These are phyloP conservation scores for Lucilia sericata DNA, from an alignment of 1,140 invertebrate species.

Conservation along the genomic window DNA sequence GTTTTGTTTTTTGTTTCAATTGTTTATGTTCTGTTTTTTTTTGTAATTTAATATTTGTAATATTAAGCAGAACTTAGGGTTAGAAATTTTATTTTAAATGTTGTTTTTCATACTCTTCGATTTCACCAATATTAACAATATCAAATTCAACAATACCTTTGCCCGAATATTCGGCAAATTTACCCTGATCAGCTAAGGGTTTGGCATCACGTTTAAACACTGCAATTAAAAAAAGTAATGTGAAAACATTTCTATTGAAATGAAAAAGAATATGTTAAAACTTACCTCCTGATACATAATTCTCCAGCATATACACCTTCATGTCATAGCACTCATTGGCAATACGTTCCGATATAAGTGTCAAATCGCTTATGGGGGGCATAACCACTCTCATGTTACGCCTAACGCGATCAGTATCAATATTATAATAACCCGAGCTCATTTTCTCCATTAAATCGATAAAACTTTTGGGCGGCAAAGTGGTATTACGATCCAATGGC, in stretches of 20 bases:
- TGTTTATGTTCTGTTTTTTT: background rate
- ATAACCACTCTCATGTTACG: constrained; percentile 82
- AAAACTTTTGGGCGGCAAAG: constrained; percentile 82
- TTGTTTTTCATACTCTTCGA: constrained; percentile 58
- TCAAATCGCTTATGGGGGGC: constrained; percentile 78
- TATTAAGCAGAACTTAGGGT: background rate
- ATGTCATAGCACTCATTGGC: constrained; percentile 77
- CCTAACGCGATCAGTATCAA: constrained; percentile 81
- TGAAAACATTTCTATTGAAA: background rate
- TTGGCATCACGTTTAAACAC: constrained; percentile 79
- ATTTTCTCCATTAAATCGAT: constrained; percentile 85
- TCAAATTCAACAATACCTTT: constrained; percentile 78
- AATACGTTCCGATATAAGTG: constrained; percentile 77
- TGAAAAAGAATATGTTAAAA: background rate
- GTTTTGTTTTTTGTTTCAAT: background rate
- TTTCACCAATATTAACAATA: constrained; percentile 75
- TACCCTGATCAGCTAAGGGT: constrained; percentile 67
- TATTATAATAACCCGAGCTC: constrained; percentile 84
- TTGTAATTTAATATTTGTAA: constrained; percentile 17
- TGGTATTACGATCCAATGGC: constrained; percentile 82
- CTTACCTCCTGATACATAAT: constrained; percentile 71
- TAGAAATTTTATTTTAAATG: constrained; percentile 34
- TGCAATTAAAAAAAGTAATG: constrained; percentile 67
- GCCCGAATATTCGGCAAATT: constrained; percentile 83
- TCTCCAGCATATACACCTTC: constrained; percentile 81